Evolutionary conservation across 2,113 vertebrate genomes (phyloP).

Genomic region (Capra hircus): DNA sequence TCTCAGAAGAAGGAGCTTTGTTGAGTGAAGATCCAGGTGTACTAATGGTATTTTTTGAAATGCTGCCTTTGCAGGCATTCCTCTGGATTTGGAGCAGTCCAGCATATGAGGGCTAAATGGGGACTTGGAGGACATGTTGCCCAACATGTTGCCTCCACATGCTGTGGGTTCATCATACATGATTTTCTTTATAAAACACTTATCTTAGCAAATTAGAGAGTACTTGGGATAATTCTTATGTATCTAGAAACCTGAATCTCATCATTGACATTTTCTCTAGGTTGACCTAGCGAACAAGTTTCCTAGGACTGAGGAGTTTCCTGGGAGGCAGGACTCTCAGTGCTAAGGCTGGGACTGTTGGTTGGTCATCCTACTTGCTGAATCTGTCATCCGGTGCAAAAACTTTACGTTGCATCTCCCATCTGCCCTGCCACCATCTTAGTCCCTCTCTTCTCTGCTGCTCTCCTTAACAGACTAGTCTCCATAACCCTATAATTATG

Average conservation of each 20-base stretch:
- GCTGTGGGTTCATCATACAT: neutral
- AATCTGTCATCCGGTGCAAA: neutral
- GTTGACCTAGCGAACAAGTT: neutral
- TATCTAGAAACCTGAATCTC: neutral
- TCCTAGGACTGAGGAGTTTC: neutral
- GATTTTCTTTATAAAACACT: neutral
- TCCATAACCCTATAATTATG: neutral
- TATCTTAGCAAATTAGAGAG: neutral
- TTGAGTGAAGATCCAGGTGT: neutral
- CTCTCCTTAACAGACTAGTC: neutral
- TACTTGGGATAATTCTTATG: neutral
- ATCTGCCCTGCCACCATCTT: neutral
- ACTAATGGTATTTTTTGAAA: neutral
- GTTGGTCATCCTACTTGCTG: neutral
- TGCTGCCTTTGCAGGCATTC: neutral
- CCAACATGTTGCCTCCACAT: neutral
- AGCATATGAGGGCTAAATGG: neutral
- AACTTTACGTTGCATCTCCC: rapidly evolving
- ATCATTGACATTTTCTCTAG: neutral
- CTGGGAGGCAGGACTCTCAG: neutral
- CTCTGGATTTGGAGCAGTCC: neutral
- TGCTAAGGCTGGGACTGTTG: neutral
- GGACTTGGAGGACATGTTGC: neutral
- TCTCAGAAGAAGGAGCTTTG: neutral
- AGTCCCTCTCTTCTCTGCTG: neutral